phyloP scores from a whole-genome alignment of 2,888 invertebrate genomes.

The Entomobrya multifasciata region DNA sequence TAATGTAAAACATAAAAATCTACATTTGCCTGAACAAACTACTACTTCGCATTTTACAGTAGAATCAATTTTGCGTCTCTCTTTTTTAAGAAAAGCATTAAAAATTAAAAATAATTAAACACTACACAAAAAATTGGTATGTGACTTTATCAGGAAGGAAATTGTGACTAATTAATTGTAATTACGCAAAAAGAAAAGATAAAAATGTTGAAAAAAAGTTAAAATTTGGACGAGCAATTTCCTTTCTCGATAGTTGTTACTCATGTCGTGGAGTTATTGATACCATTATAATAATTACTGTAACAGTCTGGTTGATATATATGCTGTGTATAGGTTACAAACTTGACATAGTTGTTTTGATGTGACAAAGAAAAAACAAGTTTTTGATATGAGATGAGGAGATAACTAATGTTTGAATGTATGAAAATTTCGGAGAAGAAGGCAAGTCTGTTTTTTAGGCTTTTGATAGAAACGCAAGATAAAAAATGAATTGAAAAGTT shows the following conservation, averaged over 20 bases:
- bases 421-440: conserved; percentile 23
- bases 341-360: too few species aligned
- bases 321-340: background rate
- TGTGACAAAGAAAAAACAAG: conserved; percentile 4
- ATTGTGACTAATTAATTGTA: conserved; percentile 60
- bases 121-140: background rate
- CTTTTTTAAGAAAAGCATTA: conserved; percentile 45
- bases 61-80: conserved; percentile 56
- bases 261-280: conserved; percentile 10
- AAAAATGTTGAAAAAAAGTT: conserved; percentile 16
- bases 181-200: conserved; percentile 2
- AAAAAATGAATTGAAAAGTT: conserved; percentile 14
- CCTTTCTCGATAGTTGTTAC: conserved; percentile 48
- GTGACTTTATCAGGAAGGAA: conserved; percentile 48
- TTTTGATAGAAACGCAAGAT: conserved; percentile 50
- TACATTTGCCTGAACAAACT: conserved; percentile 53
- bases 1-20: conserved; percentile 20
- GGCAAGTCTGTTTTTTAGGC: conserved; percentile 59
- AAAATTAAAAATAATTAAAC: background rate
- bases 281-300: background rate
- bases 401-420: background rate
- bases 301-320: conserved; percentile 30
- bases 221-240: conserved; percentile 58
- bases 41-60: conserved; percentile 39
- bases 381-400: background rate